Conservation (phyloP, 2,888 invertebrate genomes). For the Agrochola circellaris region DNA sequence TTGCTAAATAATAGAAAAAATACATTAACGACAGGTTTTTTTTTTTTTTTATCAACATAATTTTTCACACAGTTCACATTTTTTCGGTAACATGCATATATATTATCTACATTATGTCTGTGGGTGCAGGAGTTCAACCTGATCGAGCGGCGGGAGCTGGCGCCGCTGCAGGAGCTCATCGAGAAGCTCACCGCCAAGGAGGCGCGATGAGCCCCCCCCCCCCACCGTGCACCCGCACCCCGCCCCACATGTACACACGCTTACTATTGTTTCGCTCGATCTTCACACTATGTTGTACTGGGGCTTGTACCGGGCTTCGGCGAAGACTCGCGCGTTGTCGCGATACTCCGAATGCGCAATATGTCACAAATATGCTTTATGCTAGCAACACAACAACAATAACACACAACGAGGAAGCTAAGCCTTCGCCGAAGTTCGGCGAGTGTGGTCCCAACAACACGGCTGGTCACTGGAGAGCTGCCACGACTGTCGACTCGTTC, state of each 20-base stretch:
- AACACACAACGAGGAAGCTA: neutral
- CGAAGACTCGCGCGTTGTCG: slow-evolving; percentile 6
- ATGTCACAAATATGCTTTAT: slow-evolving; percentile 7
- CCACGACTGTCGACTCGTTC: neutral
- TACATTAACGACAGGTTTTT: no score
- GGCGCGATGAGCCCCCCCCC: slow-evolving; percentile 92
- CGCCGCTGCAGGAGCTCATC: slow-evolving; percentile 99
- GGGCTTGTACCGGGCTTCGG: neutral
- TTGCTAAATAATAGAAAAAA: no score
- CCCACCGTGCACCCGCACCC: slow-evolving; percentile 2
- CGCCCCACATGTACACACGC: slow-evolving; percentile 13
- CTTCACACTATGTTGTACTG: slow-evolving; percentile 9
- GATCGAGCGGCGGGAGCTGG: slow-evolving; percentile 98
- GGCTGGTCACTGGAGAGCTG: neutral
- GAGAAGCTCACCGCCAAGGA: slow-evolving; percentile 98
- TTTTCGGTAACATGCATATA: no score
- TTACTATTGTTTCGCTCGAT: slow-evolving; percentile 25
- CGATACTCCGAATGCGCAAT: slow-evolving; percentile 4
- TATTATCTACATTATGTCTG: neutral
- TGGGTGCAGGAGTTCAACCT: slow-evolving; percentile 97
- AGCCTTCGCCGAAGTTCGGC: neutral
- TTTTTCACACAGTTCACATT: no score
- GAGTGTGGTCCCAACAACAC: neutral
- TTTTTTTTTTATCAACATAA: no score
- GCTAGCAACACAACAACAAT: neutral